Evolutionary conservation across 2,113 vertebrate species (phyloP), one percentile per base, ranked within the genome.

Genomic region (Atlantisia rogersi): DNA sequence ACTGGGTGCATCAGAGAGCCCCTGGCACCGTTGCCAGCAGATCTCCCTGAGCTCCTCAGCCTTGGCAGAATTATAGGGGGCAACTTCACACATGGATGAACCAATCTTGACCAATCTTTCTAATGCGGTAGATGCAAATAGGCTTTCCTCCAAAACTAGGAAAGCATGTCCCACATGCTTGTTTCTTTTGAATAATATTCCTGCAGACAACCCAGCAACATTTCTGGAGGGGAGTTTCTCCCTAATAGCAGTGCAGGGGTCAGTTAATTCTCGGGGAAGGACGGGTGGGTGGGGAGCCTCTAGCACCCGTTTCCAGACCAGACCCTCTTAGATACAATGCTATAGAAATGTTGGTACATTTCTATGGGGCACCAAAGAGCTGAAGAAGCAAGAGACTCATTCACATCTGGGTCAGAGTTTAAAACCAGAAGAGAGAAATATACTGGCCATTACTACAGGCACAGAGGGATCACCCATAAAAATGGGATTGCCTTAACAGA

Each of bases 331-430:
- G 15, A n/a, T 39, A 18, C 22, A 64, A 35, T 46, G 28, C 58
- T 39, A 26, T 0, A 82, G 53, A 80, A 53, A 73, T 0, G 3
- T 8, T 20, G 24, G 21, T 0, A 1, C 0, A 0, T 28, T 90
- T 81, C 15, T 56, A 6, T 2, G 8, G 17, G 9, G 17, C 21
- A 26, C 6, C 20, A 53, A 71, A 71, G 29, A 37, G 10, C 12
- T n/a, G 29, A 75, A 6, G 60, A 74, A 93, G 8, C 1, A 48
- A 65, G 21, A 85, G 25, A 52, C 5, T 58, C 2, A 1, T 16
- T 35, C 12, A 3, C 21, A 15, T 90, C 42, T 26, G 26, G 9
- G 26, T 37, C 31, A 50, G 24, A 79, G 42, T 15, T 82, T 25
- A 59, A 86, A 95, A 63, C 10, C 25, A 52, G 48, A 56, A 15